Conservation (phyloP, 1,140 invertebrate species). For the Drosophila sp. region DNA sequence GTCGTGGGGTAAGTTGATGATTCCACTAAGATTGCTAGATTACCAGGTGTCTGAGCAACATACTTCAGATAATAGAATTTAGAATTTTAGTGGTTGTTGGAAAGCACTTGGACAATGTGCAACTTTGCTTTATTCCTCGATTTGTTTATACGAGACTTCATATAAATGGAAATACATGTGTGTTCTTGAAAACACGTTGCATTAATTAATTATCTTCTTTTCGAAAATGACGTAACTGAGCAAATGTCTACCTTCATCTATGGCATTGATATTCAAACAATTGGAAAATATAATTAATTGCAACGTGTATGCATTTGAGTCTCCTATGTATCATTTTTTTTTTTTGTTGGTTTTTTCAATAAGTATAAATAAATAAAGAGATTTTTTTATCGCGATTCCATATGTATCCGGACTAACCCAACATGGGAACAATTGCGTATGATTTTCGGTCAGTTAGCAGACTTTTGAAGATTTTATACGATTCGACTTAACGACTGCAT, state of each 20-base stretch:
- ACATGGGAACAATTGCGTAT: not conserved
- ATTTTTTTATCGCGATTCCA: not conserved
- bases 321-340: not conserved
- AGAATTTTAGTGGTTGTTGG: not conserved
- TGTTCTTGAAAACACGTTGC: constrained; percentile 2
- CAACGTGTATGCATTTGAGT: not conserved
- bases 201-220: constrained; percentile 6
- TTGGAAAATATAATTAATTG: constrained; percentile 1
- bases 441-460: not conserved
- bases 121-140: constrained; percentile 23
- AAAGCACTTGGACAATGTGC: constrained; percentile 17
- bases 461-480: constrained; percentile 4
- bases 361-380: too few relatives aligned
- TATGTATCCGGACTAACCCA: not conserved
- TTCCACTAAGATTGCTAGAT: constrained; percentile 13
- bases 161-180: not conserved
- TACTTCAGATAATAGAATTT: constrained; percentile 3
- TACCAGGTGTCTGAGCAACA: constrained; percentile 14
- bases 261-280: not conserved
- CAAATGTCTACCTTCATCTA: not conserved
- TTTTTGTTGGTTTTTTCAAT: not conserved
- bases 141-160: constrained; percentile 13
- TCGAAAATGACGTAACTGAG: not conserved
- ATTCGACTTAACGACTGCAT: constrained; percentile 5
- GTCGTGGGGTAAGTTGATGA: constrained; percentile 11